phyloP scores from a whole-genome alignment of 2,113 vertebrate species.

The Herpailurus yagouaroundi region DNA sequence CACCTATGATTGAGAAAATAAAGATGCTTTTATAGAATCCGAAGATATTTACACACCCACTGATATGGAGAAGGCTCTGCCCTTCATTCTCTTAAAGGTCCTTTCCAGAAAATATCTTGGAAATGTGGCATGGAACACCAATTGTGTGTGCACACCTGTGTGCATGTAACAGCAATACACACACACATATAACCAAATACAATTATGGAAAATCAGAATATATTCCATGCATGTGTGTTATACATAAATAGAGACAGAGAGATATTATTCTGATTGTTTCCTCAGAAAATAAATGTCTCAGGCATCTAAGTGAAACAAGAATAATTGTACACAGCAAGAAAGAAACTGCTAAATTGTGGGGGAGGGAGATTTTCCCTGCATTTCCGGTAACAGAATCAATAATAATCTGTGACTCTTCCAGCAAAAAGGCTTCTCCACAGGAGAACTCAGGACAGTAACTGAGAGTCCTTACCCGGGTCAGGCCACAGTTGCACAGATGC shows the following conservation, averaged over 20 bases:
- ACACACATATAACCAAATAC: neutral
- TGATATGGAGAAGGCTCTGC: neutral
- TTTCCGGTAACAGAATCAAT: slow-evolving; percentile 8
- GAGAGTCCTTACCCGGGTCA: slow-evolving; percentile 16
- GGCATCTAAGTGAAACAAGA: slow-evolving; percentile 53
- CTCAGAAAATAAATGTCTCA: slow-evolving; percentile 41
- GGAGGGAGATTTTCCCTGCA: neutral
- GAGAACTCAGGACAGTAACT: neutral
- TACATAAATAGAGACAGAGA: neutral
- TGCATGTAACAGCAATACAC: neutral
- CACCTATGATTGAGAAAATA: neutral
- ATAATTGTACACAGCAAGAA: slow-evolving; percentile 52
- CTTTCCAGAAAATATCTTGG: neutral
- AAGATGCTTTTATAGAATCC: slow-evolving; percentile 40
- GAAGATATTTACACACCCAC: neutral
- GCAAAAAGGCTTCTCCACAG: slow-evolving; percentile 37
- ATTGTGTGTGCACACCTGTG: neutral
- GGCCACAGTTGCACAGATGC: neutral
- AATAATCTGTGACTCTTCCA: slow-evolving; percentile 62
- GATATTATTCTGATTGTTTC: neutral
- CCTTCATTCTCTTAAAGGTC: neutral
- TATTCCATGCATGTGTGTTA: neutral
- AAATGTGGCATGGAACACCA: neutral
- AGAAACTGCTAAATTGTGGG: neutral
- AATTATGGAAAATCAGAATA: neutral